phyloP scores from a whole-genome alignment of 92 coral and sea anemone genomes.

The Umimayanthus chanpuru region DNA sequence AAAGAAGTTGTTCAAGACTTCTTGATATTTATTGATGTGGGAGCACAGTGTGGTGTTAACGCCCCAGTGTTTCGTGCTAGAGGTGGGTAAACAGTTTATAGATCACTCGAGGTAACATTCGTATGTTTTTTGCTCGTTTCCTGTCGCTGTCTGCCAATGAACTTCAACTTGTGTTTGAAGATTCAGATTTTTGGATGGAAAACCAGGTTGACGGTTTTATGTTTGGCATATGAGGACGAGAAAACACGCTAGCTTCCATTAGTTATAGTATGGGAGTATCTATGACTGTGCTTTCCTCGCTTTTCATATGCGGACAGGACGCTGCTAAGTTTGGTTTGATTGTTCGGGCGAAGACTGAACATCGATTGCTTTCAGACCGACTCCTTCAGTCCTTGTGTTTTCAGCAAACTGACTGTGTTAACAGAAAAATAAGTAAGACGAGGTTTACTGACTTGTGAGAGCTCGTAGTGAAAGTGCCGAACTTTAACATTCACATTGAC shows the following conservation, averaged over 20 bases:
- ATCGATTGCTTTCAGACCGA: background rate
- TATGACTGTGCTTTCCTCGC: background rate
- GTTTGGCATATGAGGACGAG: background rate
- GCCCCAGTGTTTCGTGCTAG: background rate
- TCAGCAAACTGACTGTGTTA: background rate
- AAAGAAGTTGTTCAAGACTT: background rate
- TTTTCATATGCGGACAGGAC: background rate
- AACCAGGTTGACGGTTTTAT: background rate
- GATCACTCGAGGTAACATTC: conserved; percentile 1
- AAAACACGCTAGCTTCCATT: background rate
- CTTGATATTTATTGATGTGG: background rate
- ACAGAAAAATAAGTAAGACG: background rate
- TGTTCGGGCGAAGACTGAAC: background rate
- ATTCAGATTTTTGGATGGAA: background rate
- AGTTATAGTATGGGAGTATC: too few relatives aligned
- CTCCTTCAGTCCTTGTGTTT: conserved; percentile 1
- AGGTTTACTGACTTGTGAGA: background rate
- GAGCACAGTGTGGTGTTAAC: conserved; percentile 3
- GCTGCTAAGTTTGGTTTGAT: background rate
- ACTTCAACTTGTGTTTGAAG: conserved; percentile 8
- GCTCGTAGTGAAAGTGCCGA: background rate
- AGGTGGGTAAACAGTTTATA: conserved; percentile 2
- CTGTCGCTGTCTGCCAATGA: background rate
- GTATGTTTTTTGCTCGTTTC: background rate
- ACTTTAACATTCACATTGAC: background rate